phyloP scores from a whole-genome alignment of 1,140 invertebrate genomes.

The Bursaphelenchus mucronatus region DNA sequence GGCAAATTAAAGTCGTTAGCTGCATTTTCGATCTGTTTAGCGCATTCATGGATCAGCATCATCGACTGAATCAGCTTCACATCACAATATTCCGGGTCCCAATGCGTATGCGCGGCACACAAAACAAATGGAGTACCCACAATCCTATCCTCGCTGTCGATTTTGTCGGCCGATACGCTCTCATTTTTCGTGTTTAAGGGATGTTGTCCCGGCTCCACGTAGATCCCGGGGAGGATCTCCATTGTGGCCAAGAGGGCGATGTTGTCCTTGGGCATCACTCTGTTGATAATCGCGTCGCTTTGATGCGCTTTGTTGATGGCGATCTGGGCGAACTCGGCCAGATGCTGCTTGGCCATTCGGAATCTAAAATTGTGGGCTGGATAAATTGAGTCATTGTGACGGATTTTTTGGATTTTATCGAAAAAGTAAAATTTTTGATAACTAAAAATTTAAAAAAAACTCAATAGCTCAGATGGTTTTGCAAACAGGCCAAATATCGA shows the following conservation, averaged over 20 bases:
- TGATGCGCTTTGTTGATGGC: slow-evolving; percentile 1
- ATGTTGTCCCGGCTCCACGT: not conserved
- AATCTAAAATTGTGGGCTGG: slow-evolving; percentile 69
- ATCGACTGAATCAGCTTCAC: slow-evolving; percentile 99
- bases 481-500: too few relatives aligned
- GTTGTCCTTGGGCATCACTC: slow-evolving; percentile 99
- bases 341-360: slow-evolving; percentile 83
- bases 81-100: slow-evolving; percentile 83
- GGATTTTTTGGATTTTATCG: too few relatives aligned
- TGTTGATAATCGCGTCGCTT: slow-evolving; percentile 32
- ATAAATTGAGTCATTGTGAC: too few relatives aligned
- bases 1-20: slow-evolving; percentile 24
- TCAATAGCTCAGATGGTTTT: too few relatives aligned
- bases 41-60: slow-evolving; percentile 89
- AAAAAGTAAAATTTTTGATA: too few relatives aligned
- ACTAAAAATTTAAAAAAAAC: too few relatives aligned
- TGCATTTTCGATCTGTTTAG: slow-evolving; percentile 55
- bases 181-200: too few relatives aligned
- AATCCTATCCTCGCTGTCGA: slow-evolving; percentile 9
- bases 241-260: slow-evolving; percentile 82
- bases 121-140: slow-evolving; percentile 80
- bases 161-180: too few relatives aligned
- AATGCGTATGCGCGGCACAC: slow-evolving; percentile 96
- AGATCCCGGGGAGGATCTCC: not conserved
- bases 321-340: slow-evolving; percentile 84